Evolutionary conservation across 2,888 invertebrate genomes (phyloP), one percentile per base, ranked within the genome.

Genomic region (Imbricaverruca yamaguchii): DNA sequence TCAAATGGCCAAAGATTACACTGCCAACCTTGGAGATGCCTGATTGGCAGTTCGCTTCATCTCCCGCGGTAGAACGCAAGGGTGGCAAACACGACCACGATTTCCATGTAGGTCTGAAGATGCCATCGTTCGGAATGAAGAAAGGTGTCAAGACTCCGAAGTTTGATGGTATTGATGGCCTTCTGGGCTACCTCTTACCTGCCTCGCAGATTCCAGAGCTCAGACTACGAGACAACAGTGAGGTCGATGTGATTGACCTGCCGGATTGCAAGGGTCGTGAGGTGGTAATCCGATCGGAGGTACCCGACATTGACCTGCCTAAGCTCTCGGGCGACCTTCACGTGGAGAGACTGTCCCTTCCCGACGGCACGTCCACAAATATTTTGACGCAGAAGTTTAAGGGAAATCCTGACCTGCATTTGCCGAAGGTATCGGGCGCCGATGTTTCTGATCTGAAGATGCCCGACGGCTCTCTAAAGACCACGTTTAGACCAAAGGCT

Each of bases 391-490:
- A 53, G 8, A 80, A 81, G 25, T 69, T 80, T 15, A 63, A 67
- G 11, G 80, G 74, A 12, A 81, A 80, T 63, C 80, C 80, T 80
- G 80, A 80, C 39, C 13, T 82, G 21, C 80, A 80, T 55, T 53
- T 83, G 15, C 81, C 80, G 18, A 74, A 81, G 25, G 59, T 80
- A 18, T 81, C 81, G 56, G 78, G 79, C 61, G 81, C 80, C 23
- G 81, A 82, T 23, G 57, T 82, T n/a, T 21, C 80, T 13, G 82
- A 83, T 21, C 78, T 81, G 7, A 57, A 79, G 18, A 12, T 77
- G 53, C 80, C 80, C 11, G 81, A 79, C 21, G 79, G 78, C 15
- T 55, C 61, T 11, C 25, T 74, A 18, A 78, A 81, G n/a, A 56
- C 80, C 23, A 69, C 53, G 0, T 61, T 56, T 39, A 12, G n/a